Conservation (phyloP, 2,113 vertebrate species). For the Phoenicopterus ruber region DNA sequence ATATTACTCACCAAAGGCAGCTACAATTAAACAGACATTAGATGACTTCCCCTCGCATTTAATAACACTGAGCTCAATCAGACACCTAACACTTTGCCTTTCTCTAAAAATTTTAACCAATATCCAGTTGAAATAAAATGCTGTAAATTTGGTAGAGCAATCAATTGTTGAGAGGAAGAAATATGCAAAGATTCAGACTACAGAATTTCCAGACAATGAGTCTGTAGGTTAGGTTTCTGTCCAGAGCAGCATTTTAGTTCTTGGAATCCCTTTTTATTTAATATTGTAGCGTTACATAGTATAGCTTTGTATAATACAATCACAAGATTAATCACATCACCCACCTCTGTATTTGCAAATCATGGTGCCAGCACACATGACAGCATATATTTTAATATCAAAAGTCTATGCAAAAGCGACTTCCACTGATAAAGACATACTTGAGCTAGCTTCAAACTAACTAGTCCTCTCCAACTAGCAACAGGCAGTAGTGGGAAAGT, state of each 20-base stretch:
- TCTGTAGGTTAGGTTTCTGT: not conserved
- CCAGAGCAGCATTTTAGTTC: not conserved
- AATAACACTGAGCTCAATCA: not conserved
- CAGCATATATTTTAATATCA: not conserved
- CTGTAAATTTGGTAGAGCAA: not conserved
- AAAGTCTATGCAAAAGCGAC: not conserved
- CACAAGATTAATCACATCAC: not conserved
- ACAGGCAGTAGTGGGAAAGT: not conserved
- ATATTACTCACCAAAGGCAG: constrained; percentile 48
- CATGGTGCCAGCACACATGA: not conserved
- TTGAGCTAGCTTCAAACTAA: not conserved
- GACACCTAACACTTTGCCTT: not conserved
- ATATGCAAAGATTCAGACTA: not conserved
- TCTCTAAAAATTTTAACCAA: not conserved
- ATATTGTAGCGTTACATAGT: not conserved
- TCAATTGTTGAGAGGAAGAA: not conserved
- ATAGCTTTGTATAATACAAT: not conserved
- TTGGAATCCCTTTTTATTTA: not conserved
- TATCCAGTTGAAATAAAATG: not conserved
- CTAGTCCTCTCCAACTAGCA: not conserved
- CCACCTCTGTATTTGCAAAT: not conserved
- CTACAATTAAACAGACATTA: constrained; percentile 52
- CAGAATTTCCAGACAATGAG: not conserved
- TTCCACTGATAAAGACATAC: not conserved
- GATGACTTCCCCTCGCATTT: constrained; percentile 13